Percentiles rank a stretch among this genome's conserved stretches.
These are phyloP conservation scores for Malurus alboscapulatus DNA, from an alignment of 2,113 vertebrate genomes.

Conservation along the genomic window DNA sequence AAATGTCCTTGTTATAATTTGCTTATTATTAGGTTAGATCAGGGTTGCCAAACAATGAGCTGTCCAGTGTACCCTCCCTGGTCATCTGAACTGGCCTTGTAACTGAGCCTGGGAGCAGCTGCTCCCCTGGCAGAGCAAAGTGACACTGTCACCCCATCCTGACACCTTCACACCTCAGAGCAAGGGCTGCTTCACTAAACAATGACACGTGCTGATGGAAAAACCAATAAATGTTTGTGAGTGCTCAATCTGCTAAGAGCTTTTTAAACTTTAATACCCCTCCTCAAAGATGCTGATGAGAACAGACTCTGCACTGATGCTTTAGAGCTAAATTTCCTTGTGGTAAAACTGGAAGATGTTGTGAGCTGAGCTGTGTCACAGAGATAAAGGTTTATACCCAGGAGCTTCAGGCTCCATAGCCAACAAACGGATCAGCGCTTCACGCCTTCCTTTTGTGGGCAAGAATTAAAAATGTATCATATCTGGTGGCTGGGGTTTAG, in stretches of 20 bases:
- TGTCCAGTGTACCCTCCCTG: background rate
- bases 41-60: background rate
- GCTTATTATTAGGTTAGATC: background rate
- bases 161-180: background rate
- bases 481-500: background rate
- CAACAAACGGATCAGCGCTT: background rate
- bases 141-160: background rate
- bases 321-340: background rate
- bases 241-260: background rate
- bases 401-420: background rate
- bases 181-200: background rate
- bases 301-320: background rate
- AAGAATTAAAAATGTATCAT: background rate
- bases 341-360: background rate
- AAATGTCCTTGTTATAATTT: background rate
- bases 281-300: background rate
- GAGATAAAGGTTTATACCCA: background rate
- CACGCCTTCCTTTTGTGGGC: background rate
- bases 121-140: background rate
- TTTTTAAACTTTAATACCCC: background rate
- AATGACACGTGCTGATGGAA: background rate
- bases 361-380: background rate
- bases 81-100: background rate
- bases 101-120: background rate
- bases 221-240: background rate